Evolutionary conservation across 2,888 invertebrate species (phyloP), one percentile per base, ranked within the genome.

Genomic region (Rhamnusium bicolor): DNA sequence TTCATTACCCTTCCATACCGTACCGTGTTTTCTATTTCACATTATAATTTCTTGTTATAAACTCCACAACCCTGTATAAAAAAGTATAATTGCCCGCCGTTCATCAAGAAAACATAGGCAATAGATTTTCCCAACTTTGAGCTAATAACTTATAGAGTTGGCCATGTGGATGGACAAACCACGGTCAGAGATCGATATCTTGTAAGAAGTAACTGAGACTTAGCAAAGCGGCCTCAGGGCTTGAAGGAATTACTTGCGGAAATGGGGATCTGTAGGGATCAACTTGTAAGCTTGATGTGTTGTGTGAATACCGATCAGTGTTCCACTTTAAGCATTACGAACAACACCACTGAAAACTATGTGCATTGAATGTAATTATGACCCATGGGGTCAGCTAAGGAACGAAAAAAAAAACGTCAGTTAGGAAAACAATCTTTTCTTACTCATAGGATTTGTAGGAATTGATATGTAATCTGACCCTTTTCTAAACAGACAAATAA

Each of bases 211-310:
- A 83, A 84, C 83, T 80, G 80, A 78, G 84, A 83, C 78, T 83
- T 83, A 81, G 81, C 83, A 79, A n/a, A 79, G 80, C 79, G 80
- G 82, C 84, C 85, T 76, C 76, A 82, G 80, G 85, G 82, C 84
- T 82, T 81, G 79, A 78, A 81, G 83, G 84, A 83, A 86, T 84
- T 85, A 85, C 85, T 85, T 83, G 84, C 85, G 86, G 85, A 86
- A 85, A 85, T 83, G 79, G 84, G 85, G 85, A 85, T 86, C 83
- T 84, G 81, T 80, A 79, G 78, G 84, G 85, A 85, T 85, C 84
- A 85, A 85, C 82, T 83, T 83, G 84, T 86, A 85, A 86, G 85
- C 84, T 83, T 71, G 82, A 76, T 81, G 82, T 85, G 85, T 85
- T 85, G 81, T 82, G 83, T 84, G 85, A 85, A 85, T 84, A 83